Evolutionary conservation across 2,888 invertebrate genomes (phyloP), one percentile per base, ranked within the genome.

Genomic region (Lycophotia porphyrea): DNA sequence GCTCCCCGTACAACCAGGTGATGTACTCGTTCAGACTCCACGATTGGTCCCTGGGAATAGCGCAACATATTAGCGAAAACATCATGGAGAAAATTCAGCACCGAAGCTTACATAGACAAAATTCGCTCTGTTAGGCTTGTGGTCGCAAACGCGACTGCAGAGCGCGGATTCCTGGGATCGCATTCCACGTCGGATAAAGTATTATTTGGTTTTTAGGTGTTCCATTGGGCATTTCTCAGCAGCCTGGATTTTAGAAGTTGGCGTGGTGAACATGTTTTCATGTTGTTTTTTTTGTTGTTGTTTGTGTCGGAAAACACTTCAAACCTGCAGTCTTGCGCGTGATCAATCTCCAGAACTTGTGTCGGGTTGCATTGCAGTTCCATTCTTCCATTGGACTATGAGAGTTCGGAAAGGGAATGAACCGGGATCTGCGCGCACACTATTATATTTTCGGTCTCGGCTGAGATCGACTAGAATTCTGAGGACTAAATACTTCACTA

Each of bases 1-100:
- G 95, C 90, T 98, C 98, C 31, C 97, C 97, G 90, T 98, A 98
- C 79, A 99, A 93, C 90, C 97, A 97, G 61, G 97, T 93, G 47
- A 99, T 97, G 92, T 98, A 98, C 73, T 98, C 98, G 91, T 98
- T 98, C 55, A 98, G 96, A 88, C 98, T 98, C 98, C 99, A 99
- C 1, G 97, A 95, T 2, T 97, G 91, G 87, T 99, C 99, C 85
- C 98, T 98, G 86, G 7, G n/a, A 11, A 8, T 64, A 31, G 18
- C 5, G n/a, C 7, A 31, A 73, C 15, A 52, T 34, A 18, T 79
- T 44, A 31, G 18, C 0, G 21, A 27, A 68, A 36, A 55, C 0
- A 47, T 21, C 18, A 13, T 44, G 27, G 21, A 27, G 9, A 31
- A 27, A 39, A 60, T 75, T 2, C 11, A 49, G 13, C 44, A 31